Evolutionary conservation across 1,140 invertebrate genomes (phyloP).

Genomic region (Aphelenchoides fujianensis): DNA sequence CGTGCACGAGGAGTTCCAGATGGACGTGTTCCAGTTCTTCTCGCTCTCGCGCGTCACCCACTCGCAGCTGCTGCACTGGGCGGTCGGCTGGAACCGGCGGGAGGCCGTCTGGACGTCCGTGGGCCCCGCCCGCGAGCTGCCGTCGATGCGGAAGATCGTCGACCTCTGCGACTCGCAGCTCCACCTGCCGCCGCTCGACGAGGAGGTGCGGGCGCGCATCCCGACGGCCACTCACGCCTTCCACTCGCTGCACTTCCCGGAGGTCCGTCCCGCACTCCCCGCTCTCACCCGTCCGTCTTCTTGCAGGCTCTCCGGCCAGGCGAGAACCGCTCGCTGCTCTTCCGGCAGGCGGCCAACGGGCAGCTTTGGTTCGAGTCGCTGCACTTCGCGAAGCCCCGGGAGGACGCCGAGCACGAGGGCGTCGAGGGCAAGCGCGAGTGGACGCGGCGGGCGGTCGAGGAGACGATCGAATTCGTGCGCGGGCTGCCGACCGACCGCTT

Average conservation of each 20-base stretch:
- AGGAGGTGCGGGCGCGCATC: neutral
- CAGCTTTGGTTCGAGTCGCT: constrained; percentile 17
- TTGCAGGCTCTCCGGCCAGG: neutral
- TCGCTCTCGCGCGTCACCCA: neutral
- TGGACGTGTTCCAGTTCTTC: constrained; percentile 7
- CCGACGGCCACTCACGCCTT: neutral
- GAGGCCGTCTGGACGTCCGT: constrained; percentile 15
- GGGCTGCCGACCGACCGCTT: too few species aligned
- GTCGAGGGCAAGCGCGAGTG: neutral
- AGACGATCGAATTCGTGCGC: too few species aligned
- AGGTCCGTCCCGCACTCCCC: neutral
- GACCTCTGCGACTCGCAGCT: neutral
- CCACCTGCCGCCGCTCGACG: neutral
- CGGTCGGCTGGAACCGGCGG: constrained; percentile 14
- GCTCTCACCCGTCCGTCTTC: neutral
- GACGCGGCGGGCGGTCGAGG: too few species aligned
- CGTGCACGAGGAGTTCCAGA: neutral
- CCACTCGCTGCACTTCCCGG: constrained; percentile 3
- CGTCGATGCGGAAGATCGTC: neutral
- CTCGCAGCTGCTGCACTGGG: constrained; percentile 1
- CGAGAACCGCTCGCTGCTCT: neutral
- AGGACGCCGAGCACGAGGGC: neutral
- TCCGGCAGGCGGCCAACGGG: constrained; percentile 15
- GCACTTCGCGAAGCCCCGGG: neutral
- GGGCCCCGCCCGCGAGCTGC: neutral